Conservation (phyloP, 2,113 vertebrate species). For the Myrmophylax atrothorax region DNA sequence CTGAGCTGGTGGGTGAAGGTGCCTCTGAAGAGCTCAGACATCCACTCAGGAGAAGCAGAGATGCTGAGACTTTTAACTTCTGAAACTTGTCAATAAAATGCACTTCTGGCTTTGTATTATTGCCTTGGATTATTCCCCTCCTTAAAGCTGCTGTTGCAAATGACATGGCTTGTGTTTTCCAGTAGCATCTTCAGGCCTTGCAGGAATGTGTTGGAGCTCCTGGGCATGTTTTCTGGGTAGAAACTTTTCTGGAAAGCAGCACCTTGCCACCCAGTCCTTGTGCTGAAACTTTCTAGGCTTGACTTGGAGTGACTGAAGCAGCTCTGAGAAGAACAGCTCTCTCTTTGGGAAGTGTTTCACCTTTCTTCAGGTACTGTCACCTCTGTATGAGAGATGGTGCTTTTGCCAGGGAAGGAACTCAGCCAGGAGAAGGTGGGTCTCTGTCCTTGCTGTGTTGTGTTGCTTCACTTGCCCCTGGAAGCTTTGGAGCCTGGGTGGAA, state of each 20-base stretch:
- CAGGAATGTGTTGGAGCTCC: neutral
- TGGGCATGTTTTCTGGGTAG: neutral
- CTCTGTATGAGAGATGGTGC: neutral
- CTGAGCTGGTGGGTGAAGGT: neutral
- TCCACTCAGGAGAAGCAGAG: neutral
- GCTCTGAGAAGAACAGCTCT: neutral
- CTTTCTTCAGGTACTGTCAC: neutral
- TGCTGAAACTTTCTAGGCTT: neutral
- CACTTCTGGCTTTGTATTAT: constrained; percentile 28
- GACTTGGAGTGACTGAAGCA: neutral
- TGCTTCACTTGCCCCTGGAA: no score
- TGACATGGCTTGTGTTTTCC: accelerated
- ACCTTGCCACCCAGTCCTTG: neutral
- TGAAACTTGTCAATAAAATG: constrained; percentile 46
- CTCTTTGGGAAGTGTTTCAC: neutral
- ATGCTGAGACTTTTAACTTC: neutral
- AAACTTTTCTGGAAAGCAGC: neutral
- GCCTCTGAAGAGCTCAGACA: neutral
- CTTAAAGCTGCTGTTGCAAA: neutral
- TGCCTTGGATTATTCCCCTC: neutral
- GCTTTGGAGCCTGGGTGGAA: accelerated
- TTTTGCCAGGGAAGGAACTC: neutral
- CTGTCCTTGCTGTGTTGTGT: neutral
- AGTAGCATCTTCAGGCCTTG: neutral
- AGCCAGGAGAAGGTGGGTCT: neutral